Percentiles rank a stretch among this genome's conserved stretches.
Conservation (phyloP, 2,797 vertebrate genomes). For the Muscicapa striata region DNA sequence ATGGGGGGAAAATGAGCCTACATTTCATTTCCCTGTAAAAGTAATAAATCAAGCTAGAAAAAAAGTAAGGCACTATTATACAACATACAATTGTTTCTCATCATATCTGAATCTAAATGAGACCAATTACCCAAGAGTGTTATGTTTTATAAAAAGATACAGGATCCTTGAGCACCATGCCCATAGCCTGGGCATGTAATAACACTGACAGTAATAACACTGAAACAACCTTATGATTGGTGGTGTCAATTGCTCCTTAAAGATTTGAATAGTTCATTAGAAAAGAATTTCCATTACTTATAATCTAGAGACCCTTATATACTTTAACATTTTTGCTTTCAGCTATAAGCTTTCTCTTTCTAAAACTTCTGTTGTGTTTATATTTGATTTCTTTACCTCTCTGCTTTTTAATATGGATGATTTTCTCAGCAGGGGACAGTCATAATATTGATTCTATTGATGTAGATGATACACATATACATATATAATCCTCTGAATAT, state of each 20-base stretch:
- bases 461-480: background rate
- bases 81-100: background rate
- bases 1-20: rapidly evolving
- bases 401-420: background rate
- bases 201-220: background rate
- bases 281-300: background rate
- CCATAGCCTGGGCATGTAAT: background rate
- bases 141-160: background rate
- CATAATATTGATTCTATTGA: background rate
- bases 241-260: background rate
- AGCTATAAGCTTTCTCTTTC: background rate
- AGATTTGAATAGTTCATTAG: background rate
- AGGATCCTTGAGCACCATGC: background rate
- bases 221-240: background rate
- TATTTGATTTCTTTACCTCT: background rate
- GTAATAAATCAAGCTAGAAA: background rate
- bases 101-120: background rate
- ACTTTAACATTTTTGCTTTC: background rate
- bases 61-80: background rate
- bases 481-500: background rate
- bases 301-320: background rate
- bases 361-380: background rate
- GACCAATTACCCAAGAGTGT: background rate
- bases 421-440: background rate
- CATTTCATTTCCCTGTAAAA: background rate